These are phyloP conservation scores for Nymphalis urticae DNA, from an alignment of 2,888 invertebrate genomes.

Conservation along the genomic window DNA sequence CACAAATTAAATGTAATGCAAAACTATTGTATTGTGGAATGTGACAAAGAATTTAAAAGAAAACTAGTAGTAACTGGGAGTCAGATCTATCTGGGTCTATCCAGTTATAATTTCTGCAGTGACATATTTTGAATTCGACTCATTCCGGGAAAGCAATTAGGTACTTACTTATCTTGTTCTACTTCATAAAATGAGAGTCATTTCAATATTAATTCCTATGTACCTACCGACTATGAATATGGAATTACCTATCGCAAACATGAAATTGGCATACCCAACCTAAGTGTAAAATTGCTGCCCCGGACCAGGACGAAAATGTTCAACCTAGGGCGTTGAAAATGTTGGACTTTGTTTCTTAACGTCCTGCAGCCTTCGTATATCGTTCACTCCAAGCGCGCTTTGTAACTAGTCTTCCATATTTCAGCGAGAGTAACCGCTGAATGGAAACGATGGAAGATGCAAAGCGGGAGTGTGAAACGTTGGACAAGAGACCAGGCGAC, in stretches of 20 bases:
- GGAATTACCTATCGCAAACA: conserved; percentile 61
- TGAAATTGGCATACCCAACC: conserved; percentile 63
- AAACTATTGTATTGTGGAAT: conserved; percentile 65
- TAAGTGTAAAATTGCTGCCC: conserved; percentile 75
- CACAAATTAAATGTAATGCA: conserved; percentile 70
- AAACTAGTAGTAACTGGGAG: conserved; percentile 6
- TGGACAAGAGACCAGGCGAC: conserved; percentile 96
- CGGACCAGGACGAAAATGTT: conserved; percentile 71
- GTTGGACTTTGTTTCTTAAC: conserved; percentile 53
- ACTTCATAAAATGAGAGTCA: conserved; percentile 48
- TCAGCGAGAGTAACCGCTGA: conserved; percentile 96
- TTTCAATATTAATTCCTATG: conserved; percentile 60
- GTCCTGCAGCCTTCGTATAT: conserved; percentile 42
- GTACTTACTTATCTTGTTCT: conserved; percentile 35
- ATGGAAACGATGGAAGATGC: conserved; percentile 98
- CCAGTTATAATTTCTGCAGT: conserved; percentile 28
- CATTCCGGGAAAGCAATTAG: conserved; percentile 62
- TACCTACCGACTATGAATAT: conserved; percentile 49
- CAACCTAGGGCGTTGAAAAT: conserved; percentile 25
- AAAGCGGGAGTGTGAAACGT: conserved; percentile 94
- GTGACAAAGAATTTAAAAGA: conserved; percentile 56
- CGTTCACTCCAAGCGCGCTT: conserved; percentile 92
- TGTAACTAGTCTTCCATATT: conserved; percentile 98
- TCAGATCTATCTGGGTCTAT: conserved; percentile 23
- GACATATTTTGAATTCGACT: conserved; percentile 37